phyloP scores from a whole-genome alignment of 2,888 invertebrate genomes.

The Andrena marginata region DNA sequence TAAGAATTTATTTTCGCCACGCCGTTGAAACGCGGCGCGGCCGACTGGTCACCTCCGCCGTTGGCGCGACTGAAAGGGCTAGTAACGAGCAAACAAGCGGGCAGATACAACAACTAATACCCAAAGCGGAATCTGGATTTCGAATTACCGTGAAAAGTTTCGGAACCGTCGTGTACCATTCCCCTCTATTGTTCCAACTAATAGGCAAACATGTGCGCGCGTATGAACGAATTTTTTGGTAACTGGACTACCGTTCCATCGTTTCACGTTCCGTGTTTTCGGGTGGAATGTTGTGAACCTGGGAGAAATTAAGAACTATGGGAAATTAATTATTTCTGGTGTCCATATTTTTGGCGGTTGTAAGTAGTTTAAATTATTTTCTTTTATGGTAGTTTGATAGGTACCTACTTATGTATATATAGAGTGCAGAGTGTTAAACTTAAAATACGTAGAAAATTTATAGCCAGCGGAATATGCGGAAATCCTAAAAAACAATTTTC shows the following conservation, averaged over 20 bases:
- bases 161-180: neutral
- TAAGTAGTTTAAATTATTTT: too few relatives aligned
- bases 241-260: neutral
- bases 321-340: too few relatives aligned
- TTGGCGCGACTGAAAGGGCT: neutral
- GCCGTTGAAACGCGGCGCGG: neutral
- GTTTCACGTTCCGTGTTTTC: too few relatives aligned
- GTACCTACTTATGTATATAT: too few relatives aligned
- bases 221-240: neutral
- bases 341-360: too few relatives aligned
- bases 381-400: too few relatives aligned
- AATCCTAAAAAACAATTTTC: too few relatives aligned
- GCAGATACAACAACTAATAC: neutral
- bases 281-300: too few relatives aligned
- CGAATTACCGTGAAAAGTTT: neutral
- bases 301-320: too few relatives aligned
- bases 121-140: neutral
- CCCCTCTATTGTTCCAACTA: neutral
- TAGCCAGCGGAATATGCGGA: too few relatives aligned
- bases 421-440: too few relatives aligned
- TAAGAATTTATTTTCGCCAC: neutral
- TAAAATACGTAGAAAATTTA: too few relatives aligned
- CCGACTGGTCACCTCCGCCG: neutral
- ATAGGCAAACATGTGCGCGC: neutral
- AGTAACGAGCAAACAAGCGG: constrained; percentile 1